These are phyloP conservation scores for Electrophaes corylata DNA, from an alignment of 2,888 invertebrate genomes.

Conservation along the genomic window DNA sequence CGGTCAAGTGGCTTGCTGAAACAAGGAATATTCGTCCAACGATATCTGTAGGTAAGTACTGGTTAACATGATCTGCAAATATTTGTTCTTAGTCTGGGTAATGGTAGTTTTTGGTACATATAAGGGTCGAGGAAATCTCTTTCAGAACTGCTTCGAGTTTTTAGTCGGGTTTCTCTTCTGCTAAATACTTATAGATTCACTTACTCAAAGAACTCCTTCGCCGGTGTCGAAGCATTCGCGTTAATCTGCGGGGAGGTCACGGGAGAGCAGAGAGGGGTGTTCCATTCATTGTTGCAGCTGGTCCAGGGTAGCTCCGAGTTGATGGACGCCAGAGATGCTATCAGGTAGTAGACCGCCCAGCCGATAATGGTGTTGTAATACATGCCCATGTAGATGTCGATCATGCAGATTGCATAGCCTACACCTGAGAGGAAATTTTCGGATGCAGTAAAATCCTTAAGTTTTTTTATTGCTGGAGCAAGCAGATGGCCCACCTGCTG, in stretches of 20 bases:
- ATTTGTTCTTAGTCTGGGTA: too few species aligned
- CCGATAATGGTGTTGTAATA: conserved; percentile 99
- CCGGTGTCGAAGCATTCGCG: conserved; percentile 89
- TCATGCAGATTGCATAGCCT: conserved; percentile 97
- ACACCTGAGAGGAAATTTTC: conserved; percentile 86
- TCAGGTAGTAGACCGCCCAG: conserved; percentile 96
- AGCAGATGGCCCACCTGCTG: too few species aligned
- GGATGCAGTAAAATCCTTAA: too few species aligned
- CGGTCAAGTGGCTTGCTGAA: background rate
- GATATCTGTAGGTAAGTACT: too few species aligned
- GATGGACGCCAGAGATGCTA: conserved; percentile 93
- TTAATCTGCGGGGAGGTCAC: conserved; percentile 83
- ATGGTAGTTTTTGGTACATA: too few species aligned
- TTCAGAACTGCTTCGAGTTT: too few species aligned
- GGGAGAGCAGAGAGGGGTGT: conserved; percentile 90
- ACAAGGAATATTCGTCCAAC: too few species aligned
- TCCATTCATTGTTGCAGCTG: conserved; percentile 93
- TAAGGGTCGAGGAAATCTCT: background rate
- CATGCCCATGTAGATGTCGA: conserved; percentile 98
- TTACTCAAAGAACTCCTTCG: conserved; percentile 95
- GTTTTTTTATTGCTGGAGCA: too few species aligned
- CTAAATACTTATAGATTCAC: too few species aligned
- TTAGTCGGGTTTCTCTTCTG: too few species aligned
- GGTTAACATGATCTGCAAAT: too few species aligned
- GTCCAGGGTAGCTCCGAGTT: conserved; percentile 94